Evolutionary conservation across 2,888 invertebrate species (phyloP).

Genomic region (Leptarthrus brevirostris): DNA sequence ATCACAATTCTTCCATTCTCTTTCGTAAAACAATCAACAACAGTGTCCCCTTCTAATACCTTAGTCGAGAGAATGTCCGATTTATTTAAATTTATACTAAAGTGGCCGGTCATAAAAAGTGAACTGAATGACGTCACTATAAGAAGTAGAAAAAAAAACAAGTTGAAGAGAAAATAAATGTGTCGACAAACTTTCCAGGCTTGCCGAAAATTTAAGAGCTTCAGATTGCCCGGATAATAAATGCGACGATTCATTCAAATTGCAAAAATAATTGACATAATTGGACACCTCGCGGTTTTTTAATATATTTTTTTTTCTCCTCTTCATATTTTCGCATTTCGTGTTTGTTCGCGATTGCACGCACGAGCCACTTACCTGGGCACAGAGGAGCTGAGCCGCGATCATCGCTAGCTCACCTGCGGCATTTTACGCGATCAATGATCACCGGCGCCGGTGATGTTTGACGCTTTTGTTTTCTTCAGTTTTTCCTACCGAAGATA

Average conservation of each 20-base stretch:
- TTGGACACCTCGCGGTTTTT: neutral
- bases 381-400: neutral
- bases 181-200: neutral
- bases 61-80: neutral
- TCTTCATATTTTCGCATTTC: neutral
- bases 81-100: neutral
- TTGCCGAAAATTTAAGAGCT: neutral
- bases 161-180: neutral
- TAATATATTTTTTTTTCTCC: no score
- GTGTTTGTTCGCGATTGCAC: neutral
- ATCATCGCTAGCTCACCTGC: neutral
- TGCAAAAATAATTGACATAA: constrained; percentile 32
- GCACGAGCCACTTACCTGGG: constrained; percentile 17
- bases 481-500: constrained; percentile 10
- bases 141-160: constrained; percentile 7
- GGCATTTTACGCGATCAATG: constrained; percentile 7
- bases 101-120: neutral
- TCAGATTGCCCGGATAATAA: constrained; percentile 2
- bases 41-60: no score
- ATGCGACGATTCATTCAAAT: constrained; percentile 19
- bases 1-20: no score
- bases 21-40: no score
- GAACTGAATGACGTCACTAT: neutral
- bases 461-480: constrained; percentile 7
- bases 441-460: neutral